Evolutionary conservation across 2,113 vertebrate species (phyloP).

Genomic region (Thomomys bottae): DNA sequence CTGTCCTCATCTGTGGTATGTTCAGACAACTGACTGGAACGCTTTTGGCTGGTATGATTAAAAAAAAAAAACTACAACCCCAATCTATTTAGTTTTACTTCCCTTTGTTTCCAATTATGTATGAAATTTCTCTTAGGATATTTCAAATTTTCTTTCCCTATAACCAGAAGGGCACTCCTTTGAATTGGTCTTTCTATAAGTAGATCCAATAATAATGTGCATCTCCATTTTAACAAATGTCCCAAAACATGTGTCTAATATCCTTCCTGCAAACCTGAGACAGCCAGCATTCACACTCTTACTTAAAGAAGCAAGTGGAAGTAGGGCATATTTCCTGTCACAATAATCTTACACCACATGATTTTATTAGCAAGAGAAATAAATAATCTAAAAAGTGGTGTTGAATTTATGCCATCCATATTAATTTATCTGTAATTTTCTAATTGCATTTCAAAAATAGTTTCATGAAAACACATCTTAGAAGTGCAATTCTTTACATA

Average conservation of each 20-base stretch:
- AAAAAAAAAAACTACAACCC: slow-evolving; percentile 69
- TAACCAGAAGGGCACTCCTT: slow-evolving; percentile 40
- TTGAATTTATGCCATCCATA: slow-evolving; percentile 45
- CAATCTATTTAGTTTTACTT: slow-evolving; percentile 77
- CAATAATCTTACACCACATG: slow-evolving; percentile 32
- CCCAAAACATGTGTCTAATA: slow-evolving; percentile 45
- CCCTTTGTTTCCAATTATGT: slow-evolving; percentile 80
- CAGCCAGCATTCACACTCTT: neutral
- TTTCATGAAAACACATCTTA: slow-evolving; percentile 49
- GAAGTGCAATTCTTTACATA: neutral
- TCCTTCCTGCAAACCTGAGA: neutral
- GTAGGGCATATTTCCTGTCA: neutral
- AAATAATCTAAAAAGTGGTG: neutral
- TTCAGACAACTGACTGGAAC: slow-evolving; percentile 76
- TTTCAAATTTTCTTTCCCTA: slow-evolving; percentile 77
- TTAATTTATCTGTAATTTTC: slow-evolving; percentile 56
- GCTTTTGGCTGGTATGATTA: slow-evolving; percentile 78
- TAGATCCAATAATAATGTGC: slow-evolving; percentile 44
- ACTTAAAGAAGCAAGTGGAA: slow-evolving; percentile 3
- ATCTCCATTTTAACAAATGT: slow-evolving; percentile 43
- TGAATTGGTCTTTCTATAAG: slow-evolving; percentile 49
- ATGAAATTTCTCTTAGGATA: slow-evolving; percentile 82
- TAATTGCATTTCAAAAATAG: slow-evolving; percentile 63
- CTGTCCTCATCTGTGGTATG: slow-evolving; percentile 71
- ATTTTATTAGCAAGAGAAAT: slow-evolving; percentile 29